Evolutionary conservation across 2,113 vertebrate genomes (phyloP), one percentile per base, ranked within the genome.

Genomic region (Oryzias curvinotus): DNA sequence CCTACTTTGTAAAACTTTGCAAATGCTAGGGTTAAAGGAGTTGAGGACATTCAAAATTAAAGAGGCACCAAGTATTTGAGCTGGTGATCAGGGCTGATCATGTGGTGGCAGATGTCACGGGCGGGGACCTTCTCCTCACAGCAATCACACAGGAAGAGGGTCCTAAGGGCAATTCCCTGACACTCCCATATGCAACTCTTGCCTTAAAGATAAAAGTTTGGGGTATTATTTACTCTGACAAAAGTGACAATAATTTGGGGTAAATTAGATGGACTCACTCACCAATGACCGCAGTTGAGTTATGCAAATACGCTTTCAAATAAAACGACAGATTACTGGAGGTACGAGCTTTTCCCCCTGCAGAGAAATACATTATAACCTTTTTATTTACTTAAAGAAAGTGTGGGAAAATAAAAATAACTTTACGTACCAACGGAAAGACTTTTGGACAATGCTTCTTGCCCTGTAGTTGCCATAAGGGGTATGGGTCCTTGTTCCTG

Each of bases 91-190:
- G 0, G 0, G 43, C 74, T 82, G 50, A 46, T 1, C 61, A 89
- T 28, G 64, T 89, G 88, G 1, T 46, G 6, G 62, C 47, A 80
- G 36, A 89, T 62, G 1, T 75, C n/a, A 0, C 1, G 2, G 14
- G 2, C 0, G 2, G 5, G 17, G 16, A 88, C 4, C 0, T 0
- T 81, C 51, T 58, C 42, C 0, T 17, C 36, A 30, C 88, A 90
- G 78, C 78, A 75, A 42, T 71, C 71, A 55, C 88, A 90, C 52
- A 90, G 57, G 66, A n/a, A 90, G 62, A 89, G 71, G 0, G 71
- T 21, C 0, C 7, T n/a, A 26, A 4, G 14, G 28, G 26, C 23
- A 0, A 21, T 42, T 1, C 65, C 75, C 15, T 17, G 63, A 28
- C 84, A 88, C 57, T 89, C 85, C 68, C 79, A 82, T 43, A 90